Base-by-base conservation (phyloP, 2,888 invertebrate genomes). In the Nomada ruficornis region DNA sequence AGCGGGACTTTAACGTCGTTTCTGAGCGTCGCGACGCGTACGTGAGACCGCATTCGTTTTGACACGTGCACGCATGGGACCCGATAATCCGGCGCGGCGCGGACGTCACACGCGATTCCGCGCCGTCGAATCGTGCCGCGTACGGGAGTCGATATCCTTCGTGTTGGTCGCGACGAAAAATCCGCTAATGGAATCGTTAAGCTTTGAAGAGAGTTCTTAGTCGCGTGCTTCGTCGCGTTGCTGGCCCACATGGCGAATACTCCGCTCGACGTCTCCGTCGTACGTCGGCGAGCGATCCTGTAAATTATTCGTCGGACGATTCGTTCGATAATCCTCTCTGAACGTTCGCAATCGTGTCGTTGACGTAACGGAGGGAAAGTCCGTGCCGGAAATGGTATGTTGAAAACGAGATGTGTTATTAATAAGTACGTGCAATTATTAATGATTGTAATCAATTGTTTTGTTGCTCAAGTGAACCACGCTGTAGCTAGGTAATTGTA, bases 1-100 rank as follows among this genome's bases (percentile, higher is more conserved):
- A 82, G 78, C 72, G 63, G 75, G 70, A 82, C 77, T 84, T 77
- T 62, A 81, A 52, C 77, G 42, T n/a, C 47, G 74, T 78, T 78
- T 13, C 63, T 18, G 26, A 36, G 36, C 63, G 7, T 52, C n/a
- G 4, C 36, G 47, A 15, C n/a, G 15, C 36, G 64, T 65, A 69
- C 76, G 70, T 20, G 72, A 52, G 60, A 54, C 75, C 76, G 80
- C 82, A 80, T 86, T 82, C 84, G 80, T 86, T 80, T 80, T 79
- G 80, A 82, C 82, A 69, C 65, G 69, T 11, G n/a, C 84, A 82
- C 87, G 78, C 84, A 72, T 52, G 81, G 71, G 71, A 67, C 60
- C 10, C 73, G 74, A 77, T 85, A 85, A 85, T 82, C 85, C 67
- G 63, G 52, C 68, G 64, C 4, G 47, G 60, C 7, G 36, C 7